phyloP scores from a whole-genome alignment of 2,797 vertebrate genomes.

The Crenichthys baileyi region DNA sequence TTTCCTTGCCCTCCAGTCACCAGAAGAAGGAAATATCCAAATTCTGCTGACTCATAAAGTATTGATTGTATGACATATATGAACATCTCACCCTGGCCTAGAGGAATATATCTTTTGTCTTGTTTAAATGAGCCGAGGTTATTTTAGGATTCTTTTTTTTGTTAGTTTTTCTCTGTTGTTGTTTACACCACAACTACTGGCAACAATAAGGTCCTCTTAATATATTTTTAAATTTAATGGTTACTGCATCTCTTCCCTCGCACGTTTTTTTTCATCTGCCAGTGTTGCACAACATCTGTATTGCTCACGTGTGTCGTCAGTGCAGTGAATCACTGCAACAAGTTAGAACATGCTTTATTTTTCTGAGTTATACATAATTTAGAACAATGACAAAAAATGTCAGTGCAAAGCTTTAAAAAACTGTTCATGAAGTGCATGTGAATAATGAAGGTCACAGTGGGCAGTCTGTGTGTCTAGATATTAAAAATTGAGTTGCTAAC shows the following conservation, averaged over 20 bases:
- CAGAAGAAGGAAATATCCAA: conserved; percentile 58
- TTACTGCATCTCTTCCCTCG: neutral
- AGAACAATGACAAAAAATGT: neutral
- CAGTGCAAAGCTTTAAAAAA: no score
- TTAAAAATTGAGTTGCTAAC: no score
- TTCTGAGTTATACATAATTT: neutral
- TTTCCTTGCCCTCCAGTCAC: conserved; percentile 22
- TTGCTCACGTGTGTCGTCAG: neutral
- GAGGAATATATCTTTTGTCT: neutral
- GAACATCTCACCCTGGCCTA: neutral
- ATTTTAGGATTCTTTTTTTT: neutral
- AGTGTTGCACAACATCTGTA: neutral
- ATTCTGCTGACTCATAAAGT: conserved; percentile 65
- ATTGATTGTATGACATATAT: conserved; percentile 36
- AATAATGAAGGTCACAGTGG: no score
- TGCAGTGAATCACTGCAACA: neutral
- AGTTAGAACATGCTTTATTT: neutral
- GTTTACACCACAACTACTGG: neutral
- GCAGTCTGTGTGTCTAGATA: no score
- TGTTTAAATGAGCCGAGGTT: neutral
- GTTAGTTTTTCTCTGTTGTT: neutral
- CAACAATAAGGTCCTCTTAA: neutral
- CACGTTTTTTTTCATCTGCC: no score
- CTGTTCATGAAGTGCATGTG: no score
- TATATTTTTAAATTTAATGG: neutral